Percentiles rank a stretch among this genome's conserved stretches.
phyloP scores from a whole-genome alignment of 2,888 invertebrate genomes.

The Dysmachus trigonus region DNA sequence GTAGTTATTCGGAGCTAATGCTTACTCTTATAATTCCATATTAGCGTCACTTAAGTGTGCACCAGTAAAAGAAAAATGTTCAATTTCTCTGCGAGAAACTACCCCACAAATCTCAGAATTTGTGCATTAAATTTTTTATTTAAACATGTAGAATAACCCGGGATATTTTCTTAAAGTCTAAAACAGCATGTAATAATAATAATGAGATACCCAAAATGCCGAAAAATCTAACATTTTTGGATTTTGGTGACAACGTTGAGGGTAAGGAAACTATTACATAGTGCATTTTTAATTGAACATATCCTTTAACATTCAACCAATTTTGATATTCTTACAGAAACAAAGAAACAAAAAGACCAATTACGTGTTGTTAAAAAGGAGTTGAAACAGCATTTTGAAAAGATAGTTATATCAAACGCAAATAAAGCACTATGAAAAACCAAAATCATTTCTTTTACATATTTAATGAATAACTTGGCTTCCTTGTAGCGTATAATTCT shows the following conservation, averaged over 20 bases:
- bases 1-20: background rate
- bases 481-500: no score
- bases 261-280: background rate
- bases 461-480: no score
- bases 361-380: background rate
- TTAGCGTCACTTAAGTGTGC: background rate
- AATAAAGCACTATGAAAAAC: no score
- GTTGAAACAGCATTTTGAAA: background rate
- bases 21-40: background rate
- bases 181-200: background rate
- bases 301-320: background rate
- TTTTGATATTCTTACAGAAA: background rate
- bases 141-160: background rate
- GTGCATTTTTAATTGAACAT: background rate
- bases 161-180: background rate
- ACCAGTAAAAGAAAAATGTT: background rate
- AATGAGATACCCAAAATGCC: background rate
- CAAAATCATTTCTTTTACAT: no score
- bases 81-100: background rate
- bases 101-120: background rate
- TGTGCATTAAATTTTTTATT: background rate
- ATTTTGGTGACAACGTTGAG: background rate
- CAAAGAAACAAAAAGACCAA: background rate
- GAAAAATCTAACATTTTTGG: background rate
- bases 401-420: no score